A percentile compares a stretch with the other conserved stretches of the same genome.
These are phyloP conservation scores for Drosophila cognata DNA, from an alignment of 2,888 invertebrate species.

Conservation along the genomic window DNA sequence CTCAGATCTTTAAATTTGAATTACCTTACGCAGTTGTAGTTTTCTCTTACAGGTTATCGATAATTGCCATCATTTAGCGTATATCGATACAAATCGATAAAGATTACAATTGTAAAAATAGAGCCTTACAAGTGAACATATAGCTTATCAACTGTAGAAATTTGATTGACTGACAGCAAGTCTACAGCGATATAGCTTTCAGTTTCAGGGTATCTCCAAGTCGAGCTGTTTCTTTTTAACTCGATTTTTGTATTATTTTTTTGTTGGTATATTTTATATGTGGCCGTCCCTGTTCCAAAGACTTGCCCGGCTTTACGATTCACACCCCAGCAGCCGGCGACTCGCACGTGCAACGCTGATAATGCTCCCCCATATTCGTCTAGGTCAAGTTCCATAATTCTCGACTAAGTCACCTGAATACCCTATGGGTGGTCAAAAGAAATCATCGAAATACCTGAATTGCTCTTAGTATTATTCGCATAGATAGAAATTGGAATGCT, in stretches of 20 bases:
- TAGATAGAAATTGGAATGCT: not conserved
- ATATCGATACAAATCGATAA: not conserved
- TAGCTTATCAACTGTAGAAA: not conserved
- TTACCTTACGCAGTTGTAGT: not conserved
- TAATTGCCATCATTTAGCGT: not conserved
- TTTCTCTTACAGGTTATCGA: not conserved
- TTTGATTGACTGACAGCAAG: not conserved
- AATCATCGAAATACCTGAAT: not conserved
- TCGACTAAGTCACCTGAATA: not conserved
- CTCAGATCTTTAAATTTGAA: not conserved
- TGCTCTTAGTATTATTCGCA: not conserved
- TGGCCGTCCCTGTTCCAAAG: constrained; percentile 4
- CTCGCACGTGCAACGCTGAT: constrained; percentile 68
- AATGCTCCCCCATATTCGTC: constrained; percentile 56
- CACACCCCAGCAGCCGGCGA: constrained; percentile 33
- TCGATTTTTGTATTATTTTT: not conserved
- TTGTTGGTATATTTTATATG: not conserved
- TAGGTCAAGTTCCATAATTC: constrained; percentile 64
- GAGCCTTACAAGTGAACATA: not conserved
- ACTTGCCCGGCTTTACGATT: constrained; percentile 1
- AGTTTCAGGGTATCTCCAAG: not conserved
- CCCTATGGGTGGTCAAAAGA: not conserved
- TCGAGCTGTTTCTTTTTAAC: not conserved
- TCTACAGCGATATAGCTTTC: not conserved
- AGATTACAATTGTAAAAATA: not conserved